Evolutionary conservation across 2,113 vertebrate genomes (phyloP), one percentile per base, ranked within the genome.

Genomic region (Chaetodon trifascialis): DNA sequence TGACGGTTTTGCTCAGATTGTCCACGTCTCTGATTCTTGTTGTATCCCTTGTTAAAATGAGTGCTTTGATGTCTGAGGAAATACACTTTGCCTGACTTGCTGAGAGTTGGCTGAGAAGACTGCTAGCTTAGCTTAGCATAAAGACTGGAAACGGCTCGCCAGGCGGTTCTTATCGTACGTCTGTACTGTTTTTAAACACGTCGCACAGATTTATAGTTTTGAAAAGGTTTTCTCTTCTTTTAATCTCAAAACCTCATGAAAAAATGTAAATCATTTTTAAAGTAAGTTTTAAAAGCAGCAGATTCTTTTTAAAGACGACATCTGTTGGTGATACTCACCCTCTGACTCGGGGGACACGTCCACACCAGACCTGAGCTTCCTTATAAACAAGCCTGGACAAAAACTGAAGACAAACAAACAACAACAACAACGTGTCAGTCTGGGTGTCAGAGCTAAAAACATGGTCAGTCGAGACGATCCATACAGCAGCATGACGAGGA

Each of bases 321-420:
- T 11, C 19, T 2, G 51, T 2, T 9, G 25, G 2, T 19, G 7
- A 51, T 47, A 85, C 95, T 95, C 89, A 99, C 98, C 97, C 97
- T 92, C 95, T 94, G 68, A 76, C 76, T 86, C 93, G 94, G 0
- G 86, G 86, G 55, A 76, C 77, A 66, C 36, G 71, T 17, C 93
- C 87, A 4, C 95, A 97, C 95, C 97, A 97, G 21, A 95, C 93
- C 6, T 92, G 91, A 17, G 93, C 78, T 89, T 99, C 98, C 79
- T 99, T 99, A 86, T 95, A 97, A 49, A 99, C 97, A 65, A 99
- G 89, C 0, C 98, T 96, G 85, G 95, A 91, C 38, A 99, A 93
- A 62, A 99, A 92, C 98, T 99, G 90, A 40, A 84, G 79, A 79
- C 44, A 84, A 70, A 65, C n/a, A 75, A 49, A 46, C 44, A 62